These are phyloP conservation scores for Seladonia tumulorum DNA, from an alignment of 2,888 invertebrate genomes.

Conservation along the genomic window DNA sequence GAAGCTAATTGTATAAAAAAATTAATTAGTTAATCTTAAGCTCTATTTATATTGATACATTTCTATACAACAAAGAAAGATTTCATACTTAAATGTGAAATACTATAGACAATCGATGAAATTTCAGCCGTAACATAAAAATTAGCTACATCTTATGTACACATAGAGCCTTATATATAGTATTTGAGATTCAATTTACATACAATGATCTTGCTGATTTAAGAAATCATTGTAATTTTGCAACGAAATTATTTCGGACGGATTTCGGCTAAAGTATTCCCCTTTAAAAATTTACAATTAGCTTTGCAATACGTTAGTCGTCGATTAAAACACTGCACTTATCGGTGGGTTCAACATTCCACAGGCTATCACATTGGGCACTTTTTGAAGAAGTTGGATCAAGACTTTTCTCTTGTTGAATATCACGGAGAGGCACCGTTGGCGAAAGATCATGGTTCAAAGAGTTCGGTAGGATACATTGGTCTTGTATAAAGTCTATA, in stretches of 20 bases:
- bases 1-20: slow-evolving; percentile 49
- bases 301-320: slow-evolving; percentile 51
- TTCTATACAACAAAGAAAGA: slow-evolving; percentile 45
- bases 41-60: slow-evolving; percentile 39
- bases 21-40: slow-evolving; percentile 46
- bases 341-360: slow-evolving; percentile 47
- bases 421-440: slow-evolving; percentile 69
- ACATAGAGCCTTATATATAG: slow-evolving; percentile 72
- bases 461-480: slow-evolving; percentile 54
- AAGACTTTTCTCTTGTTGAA: slow-evolving; percentile 40
- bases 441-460: slow-evolving; percentile 62
- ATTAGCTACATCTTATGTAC: slow-evolving; percentile 48
- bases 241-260: slow-evolving; percentile 82
- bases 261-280: slow-evolving; percentile 79
- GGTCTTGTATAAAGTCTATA: slow-evolving; percentile 51
- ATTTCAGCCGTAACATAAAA: slow-evolving; percentile 50
- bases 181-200: slow-evolving; percentile 69
- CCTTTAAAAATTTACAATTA: slow-evolving; percentile 53
- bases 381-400: slow-evolving; percentile 50
- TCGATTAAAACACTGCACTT: slow-evolving; percentile 61
- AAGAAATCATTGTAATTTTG: slow-evolving; percentile 57
- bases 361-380: slow-evolving; percentile 60
- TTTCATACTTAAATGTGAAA: slow-evolving; percentile 28
- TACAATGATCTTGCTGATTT: slow-evolving; percentile 58
- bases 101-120: slow-evolving; percentile 60